Evolutionary conservation across 2,797 vertebrate species (phyloP).

Genomic region (Rhyacichthys aspro): DNA sequence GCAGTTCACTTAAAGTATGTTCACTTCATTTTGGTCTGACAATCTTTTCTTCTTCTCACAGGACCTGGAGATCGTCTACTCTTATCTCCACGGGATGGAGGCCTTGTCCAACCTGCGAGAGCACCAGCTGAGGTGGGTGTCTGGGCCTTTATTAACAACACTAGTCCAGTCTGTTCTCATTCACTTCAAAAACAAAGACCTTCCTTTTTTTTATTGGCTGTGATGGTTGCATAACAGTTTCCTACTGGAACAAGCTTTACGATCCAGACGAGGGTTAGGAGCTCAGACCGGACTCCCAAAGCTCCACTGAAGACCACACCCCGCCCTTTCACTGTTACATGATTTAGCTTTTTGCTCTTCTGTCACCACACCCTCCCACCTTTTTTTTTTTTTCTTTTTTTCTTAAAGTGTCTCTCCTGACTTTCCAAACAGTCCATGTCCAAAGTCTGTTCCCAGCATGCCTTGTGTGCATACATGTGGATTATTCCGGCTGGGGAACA

Average conservation of each 20-base stretch:
- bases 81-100: slow-evolving; percentile 98
- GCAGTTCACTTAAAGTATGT: not conserved
- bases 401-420: not conserved
- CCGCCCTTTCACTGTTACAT: not conserved
- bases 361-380: not conserved
- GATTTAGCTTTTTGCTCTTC: slow-evolving; percentile 11
- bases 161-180: not conserved
- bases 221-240: slow-evolving; percentile 6
- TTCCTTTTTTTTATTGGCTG: not conserved
- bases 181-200: slow-evolving; percentile 15
- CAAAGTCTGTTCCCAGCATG: slow-evolving; percentile 70
- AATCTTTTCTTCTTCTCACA: slow-evolving; percentile 58
- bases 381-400: slow-evolving; percentile 8
- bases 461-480: slow-evolving; percentile 71
- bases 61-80: slow-evolving; percentile 99
- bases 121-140: slow-evolving; percentile 91
- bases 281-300: not conserved
- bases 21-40: slow-evolving; percentile 12
- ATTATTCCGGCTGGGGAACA: slow-evolving; percentile 66
- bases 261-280: slow-evolving; percentile 6
- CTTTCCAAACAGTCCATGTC: slow-evolving; percentile 53
- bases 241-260: slow-evolving; percentile 6
- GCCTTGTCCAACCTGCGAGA: slow-evolving; percentile 96
- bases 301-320: not conserved
- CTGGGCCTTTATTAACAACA: slow-evolving; percentile 1